Base-by-base conservation (phyloP, 2,888 invertebrate genomes). In the Portevinia maculata region DNA sequence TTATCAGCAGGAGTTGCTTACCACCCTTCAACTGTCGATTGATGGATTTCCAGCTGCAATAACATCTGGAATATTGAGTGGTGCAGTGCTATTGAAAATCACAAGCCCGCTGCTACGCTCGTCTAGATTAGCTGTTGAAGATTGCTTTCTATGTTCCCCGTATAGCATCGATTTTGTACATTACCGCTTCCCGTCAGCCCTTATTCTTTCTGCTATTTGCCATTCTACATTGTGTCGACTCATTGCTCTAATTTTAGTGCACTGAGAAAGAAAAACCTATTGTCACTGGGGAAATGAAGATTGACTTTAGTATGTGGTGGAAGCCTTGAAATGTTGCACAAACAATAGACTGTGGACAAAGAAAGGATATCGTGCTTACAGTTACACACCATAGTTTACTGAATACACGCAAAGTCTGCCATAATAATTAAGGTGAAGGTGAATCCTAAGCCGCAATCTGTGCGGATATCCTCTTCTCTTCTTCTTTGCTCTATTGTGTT, bases 341-440 rank as follows among this genome's bases (percentile, higher is more conserved):
- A 41, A 70, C 53, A 67, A 59, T 30, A 21, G 34, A 57, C 39
- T 67, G 60, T 48, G 52, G 64, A 53, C 64, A 76, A 70, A 76
- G 59, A 76, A 81, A 60, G 70, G 76, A 81, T 75, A 52, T 57
- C 55, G n/a, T 8, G 74, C 64, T 74, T 52, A 52, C 73, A 53
- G 17, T 67, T 62, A 62, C 53, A 64, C 19, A 48, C 41, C 41
- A 46, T 13, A 21, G 19, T 30, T 3, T 46, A 21, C 15, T n/a
- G 0, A 15, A 8, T 19, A 21, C 34, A 59, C 30, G 19, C n/a
- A 57, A 34, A 34, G 44, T 64, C 44, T 44, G 28, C 62, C 50
- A 48, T 55, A 53, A 65, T 81, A 81, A 81, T 81, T 81, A 81
- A 81, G 70, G 81, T 71, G 75, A 81, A 81, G 81, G 81, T 81